Evolutionary conservation across 2,797 vertebrate species (phyloP), one percentile per base, ranked within the genome.

Genomic region (Natrix natrix): DNA sequence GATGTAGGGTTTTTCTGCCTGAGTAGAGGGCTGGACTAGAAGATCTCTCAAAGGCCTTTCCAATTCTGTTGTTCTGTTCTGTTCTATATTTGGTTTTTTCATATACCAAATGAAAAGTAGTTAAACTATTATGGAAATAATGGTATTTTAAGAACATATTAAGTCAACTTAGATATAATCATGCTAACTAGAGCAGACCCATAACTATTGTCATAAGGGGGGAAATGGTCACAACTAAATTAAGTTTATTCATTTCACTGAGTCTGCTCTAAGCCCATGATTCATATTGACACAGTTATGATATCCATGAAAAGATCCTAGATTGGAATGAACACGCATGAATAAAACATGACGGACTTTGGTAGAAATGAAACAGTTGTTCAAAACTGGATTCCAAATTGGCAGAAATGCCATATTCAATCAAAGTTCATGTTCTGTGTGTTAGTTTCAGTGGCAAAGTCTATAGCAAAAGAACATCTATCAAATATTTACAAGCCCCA

Each of bases 401-500:
- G 63, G 28, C 66, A 78, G 86, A 91, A 89, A 37, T 91, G 24
- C 56, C 56, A 61, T 43, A 32, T 83, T 63, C 86, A 93, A 69
- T 22, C n/a, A 88, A 69, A 59, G 13, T 24, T 63, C 61, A 87
- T 52, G 86, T 86, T 86, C 37, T 60, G 20, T 74, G 12, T 48
- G 37, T 48, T 48, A 88, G 87, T 52, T 93, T 91, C 37, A 60
- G n/a, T 87, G 22, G 83, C 83, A 87, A 22, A 22, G 43, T 61
- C 86, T 55, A 28, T 14, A n/a, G 22, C 4, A 60, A 57, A 24
- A 61, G 24, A 55, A 24, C 43, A 61, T 26, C 17, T 56, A 91
- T 93, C 93, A 91, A 89, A 93, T 93, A 91, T 93, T 93, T 91
- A 91, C 59, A 61, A 91, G 69, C 87, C 43, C 24, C 60, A 93